Base-by-base conservation (phyloP, 2,113 vertebrate genomes). In the Falco punctatus region DNA sequence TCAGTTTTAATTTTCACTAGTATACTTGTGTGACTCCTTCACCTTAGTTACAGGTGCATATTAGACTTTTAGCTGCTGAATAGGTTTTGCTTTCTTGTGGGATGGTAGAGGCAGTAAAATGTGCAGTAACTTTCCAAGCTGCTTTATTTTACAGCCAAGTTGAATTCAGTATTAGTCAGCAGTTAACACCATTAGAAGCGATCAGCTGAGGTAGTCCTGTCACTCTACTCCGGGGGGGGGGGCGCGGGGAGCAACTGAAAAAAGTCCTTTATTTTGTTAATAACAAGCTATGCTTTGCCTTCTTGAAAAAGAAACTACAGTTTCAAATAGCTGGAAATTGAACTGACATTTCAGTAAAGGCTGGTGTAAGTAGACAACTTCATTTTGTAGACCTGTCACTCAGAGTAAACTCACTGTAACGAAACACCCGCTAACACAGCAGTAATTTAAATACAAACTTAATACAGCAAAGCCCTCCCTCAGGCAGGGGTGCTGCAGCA, bases 321-420 rank as follows among this genome's bases (percentile, higher is more conserved):
- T 70, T 94, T 94, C 88, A 93, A 92, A 94, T 73, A 85, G 67
- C 81, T 93, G 66, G 62, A 96, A 96, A 94, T 73, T 88, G 85
- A 93, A 81, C 59, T 58, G 67, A 67, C 66, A 55, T 95, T 93
- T 93, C 85, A 66, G 87, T 58, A 69, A 92, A 94, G 91, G 62
- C 84, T 86, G 30, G 58, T 80, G 21, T 82, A 86, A 94, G 81
- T 33, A 86, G 59, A 86, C 74, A 81, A 73, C 79, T 87, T 96
- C 40, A 73, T 92, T 94, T 88, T 88, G 74, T 85, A 90, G 79
- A 72, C 62, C 65, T 94, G 77, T 81, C 67, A 88, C 52, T 95
- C 54, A 80, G 71, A 81, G 59, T 67, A 86, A 85, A 90, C 49
- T 74, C 38, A 33, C 24, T 83, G 52, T 32, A 35, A 64, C 2